Base-by-base conservation (phyloP, 1,140 invertebrate genomes). In the Drosophila navojoa region DNA sequence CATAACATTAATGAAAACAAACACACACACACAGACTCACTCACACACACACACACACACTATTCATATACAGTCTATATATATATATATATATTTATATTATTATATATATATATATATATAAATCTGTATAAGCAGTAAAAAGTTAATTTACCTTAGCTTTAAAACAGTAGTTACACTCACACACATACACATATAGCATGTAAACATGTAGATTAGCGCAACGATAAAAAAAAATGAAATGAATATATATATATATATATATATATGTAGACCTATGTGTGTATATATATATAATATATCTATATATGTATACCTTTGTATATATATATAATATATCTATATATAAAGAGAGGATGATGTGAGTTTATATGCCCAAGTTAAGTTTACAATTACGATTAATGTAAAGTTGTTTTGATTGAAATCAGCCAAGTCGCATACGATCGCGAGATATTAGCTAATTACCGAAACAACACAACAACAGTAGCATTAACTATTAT, bases 141-240 rank as follows among this genome's bases (percentile, higher is more conserved):
- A 38, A 85, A 73, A 66, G 76, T 80, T 81, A 81, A 77, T 84
- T 76, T 64, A 82, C 59, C 50, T 75, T 81, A 81, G 63, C 78
- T 77, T 81, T 54, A 49, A 60, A 66, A 70, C 66, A 47, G 69
- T 45, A 45, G 73, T 66, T 47, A 38, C 11, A 42, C 22, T 57
- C 22, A 66, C 27, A 57, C 35, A 66, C 35, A 66, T 29, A 50
- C 16, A 27, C 15, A 38, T 58, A 29, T 29, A 63, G n/a, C 35
- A 11, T 38, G 35, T 38, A 71, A 52, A 57, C 38, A 60, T 35
- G 27, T 77, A 76, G 78, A 69, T 75, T 75, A 71, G 71, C 22
- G 74, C 66, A 70, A 64, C 38, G 58, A 71, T 25, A 29, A 38
- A 59, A 45, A 32, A n/a, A n/a, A n/a, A n/a, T n/a, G n/a, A n/a